Evolutionary conservation across 2,113 vertebrate genomes (phyloP), one percentile per base, ranked within the genome.

Genomic region (Tursiops truncatus): DNA sequence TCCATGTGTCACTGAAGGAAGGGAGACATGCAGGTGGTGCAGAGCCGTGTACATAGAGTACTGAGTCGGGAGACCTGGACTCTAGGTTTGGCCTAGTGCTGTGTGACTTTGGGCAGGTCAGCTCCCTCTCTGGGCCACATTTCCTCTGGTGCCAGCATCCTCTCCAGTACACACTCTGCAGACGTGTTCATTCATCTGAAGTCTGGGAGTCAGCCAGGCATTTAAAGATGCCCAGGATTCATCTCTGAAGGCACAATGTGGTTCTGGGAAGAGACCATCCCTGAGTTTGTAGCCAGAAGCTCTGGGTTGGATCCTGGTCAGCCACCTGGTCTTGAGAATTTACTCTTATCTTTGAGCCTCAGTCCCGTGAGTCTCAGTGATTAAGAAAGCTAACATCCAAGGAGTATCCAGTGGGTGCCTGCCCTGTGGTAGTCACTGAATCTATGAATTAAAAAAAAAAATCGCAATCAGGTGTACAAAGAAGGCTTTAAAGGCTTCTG

Each of bases 1-100:
- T 33, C 88, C 36, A 13, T 0, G 0, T 4, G 4, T 2, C 14
- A 0, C 0, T 1, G 63, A 33, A 56, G 62, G 82, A 0, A 1
- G 23, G 2, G 12, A 8, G 62, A 0, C 25, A 0, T 0, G 11
- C 3, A 0, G 33, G 65, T 6, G 68, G 21, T 17, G 0, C 0
- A 33, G 79, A 7, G 36, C 21, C 47, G 60, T 11, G 17, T 2
- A 0, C 1, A 0, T 31, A 12, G 38, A 14, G 38, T 3, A 0
- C 53, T 21, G 44, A 36, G 23, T 9, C 0, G 0, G 67, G 6
- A 63, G 31, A 13, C 84, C 31, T 1, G 10, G 36, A 4, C 6
- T 13, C 67, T 0, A 26, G 83, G 44, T 58, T 50, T 8, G 11
- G 47, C 36, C 41, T 58, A 1, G 10, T 3, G 56, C 86, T 10